Conservation (phyloP, 2,888 invertebrate species). For the Agrilus cyanescens region DNA sequence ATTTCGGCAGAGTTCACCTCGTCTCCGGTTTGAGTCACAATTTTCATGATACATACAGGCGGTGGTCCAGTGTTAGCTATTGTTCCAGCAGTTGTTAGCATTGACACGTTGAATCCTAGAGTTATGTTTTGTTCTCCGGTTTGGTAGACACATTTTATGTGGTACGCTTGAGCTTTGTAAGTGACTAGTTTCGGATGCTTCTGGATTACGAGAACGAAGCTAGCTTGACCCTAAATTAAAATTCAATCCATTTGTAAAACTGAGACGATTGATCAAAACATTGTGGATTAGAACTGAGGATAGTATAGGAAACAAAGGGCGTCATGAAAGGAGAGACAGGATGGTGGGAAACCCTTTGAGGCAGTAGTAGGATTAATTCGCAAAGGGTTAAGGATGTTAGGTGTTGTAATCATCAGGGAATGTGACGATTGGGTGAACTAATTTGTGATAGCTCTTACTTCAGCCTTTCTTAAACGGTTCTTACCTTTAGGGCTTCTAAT, state of each 20-base stretch:
- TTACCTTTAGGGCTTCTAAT: no score
- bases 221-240: constrained; percentile 65
- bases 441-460: no score
- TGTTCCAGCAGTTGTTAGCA: constrained; percentile 89
- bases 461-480: no score
- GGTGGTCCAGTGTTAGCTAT: constrained; percentile 93
- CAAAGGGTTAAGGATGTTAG: no score
- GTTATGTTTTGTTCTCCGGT: constrained; percentile 89
- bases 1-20: constrained; percentile 87
- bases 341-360: no score
- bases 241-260: not conserved
- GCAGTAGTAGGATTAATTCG: no score
- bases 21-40: constrained; percentile 75
- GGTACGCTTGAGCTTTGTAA: constrained; percentile 89
- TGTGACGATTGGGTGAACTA: no score
- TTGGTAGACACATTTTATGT: constrained; percentile 90
- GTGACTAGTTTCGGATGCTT: constrained; percentile 93
- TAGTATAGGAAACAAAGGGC: no score
- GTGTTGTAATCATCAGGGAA: no score
- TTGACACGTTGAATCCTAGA: constrained; percentile 87
- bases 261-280: no score
- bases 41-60: constrained; percentile 84
- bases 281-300: no score
- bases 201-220: constrained; percentile 88
- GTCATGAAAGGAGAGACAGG: no score